These are phyloP conservation scores for Chaetorhynchus papuensis DNA, from an alignment of 2,113 vertebrate species.

Conservation along the genomic window DNA sequence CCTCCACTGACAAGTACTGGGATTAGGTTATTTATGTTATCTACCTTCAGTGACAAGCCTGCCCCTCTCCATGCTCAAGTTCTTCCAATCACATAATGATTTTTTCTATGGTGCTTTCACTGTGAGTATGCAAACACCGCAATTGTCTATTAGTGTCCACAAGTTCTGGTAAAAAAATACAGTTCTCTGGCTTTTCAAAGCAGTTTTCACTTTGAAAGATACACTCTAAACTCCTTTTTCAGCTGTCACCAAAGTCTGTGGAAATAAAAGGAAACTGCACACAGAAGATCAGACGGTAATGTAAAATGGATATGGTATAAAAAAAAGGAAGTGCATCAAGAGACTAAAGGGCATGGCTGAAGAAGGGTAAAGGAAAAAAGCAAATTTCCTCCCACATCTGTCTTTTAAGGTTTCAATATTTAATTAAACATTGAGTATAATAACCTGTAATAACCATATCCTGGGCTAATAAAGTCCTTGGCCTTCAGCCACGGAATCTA, in stretches of 20 bases:
- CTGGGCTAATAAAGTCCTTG: slow-evolving; percentile 2
- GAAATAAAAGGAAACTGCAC: not conserved
- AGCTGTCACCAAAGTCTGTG: not conserved
- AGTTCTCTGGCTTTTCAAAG: not conserved
- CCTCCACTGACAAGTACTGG: not conserved
- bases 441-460: not conserved
- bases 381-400: not conserved
- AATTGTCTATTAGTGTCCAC: not conserved
- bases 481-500: not conserved
- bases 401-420: slow-evolving; percentile 18
- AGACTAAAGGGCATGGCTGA: not conserved
- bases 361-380: not conserved
- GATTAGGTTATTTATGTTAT: not conserved
- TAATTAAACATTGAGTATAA: slow-evolving; percentile 36
- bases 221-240: not conserved
- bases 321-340: not conserved
- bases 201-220: not conserved
- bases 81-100: not conserved
- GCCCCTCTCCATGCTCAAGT: not conserved
- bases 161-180: not conserved
- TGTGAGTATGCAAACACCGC: not conserved
- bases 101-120: not conserved
- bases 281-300: not conserved
- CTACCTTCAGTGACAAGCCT: not conserved
- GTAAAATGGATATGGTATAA: not conserved